phyloP scores from a whole-genome alignment of 2,113 vertebrate species.

The human region DNA sequence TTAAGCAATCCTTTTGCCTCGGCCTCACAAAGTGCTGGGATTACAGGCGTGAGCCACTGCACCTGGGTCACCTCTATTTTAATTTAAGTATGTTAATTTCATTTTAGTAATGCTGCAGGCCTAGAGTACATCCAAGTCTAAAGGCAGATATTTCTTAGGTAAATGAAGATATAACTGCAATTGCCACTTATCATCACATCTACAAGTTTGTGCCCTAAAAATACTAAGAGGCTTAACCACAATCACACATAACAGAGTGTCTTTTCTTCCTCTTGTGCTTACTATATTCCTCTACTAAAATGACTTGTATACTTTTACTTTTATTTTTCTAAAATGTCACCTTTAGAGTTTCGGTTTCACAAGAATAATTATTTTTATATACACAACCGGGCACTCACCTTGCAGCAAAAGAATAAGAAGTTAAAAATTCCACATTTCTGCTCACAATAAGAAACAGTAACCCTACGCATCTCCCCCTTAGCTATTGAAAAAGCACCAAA shows the following conservation, averaged over 20 bases:
- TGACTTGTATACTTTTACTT: constrained; percentile 6
- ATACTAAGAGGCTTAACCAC: not conserved
- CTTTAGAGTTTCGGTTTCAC: not conserved
- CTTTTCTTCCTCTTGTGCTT: not conserved
- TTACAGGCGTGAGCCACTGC: too few relatives aligned
- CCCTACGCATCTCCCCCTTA: not conserved
- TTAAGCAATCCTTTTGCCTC: too few relatives aligned
- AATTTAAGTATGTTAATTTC: not conserved
- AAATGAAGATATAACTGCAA: constrained; percentile 18
- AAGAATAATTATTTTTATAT: not conserved
- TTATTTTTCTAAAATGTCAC: constrained; percentile 6
- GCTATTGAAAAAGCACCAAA: not conserved
- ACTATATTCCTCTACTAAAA: not conserved
- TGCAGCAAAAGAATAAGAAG: constrained; percentile 2
- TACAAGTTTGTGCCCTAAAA: not conserved
- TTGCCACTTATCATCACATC: not conserved
- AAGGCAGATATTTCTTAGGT: not conserved
- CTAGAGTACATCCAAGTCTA: not conserved
- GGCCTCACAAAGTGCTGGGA: too few relatives aligned
- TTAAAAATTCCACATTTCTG: not conserved
- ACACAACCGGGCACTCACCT: not conserved
- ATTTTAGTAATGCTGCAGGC: constrained; percentile 3
- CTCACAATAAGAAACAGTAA: constrained; percentile 17
- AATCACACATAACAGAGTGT: not conserved
- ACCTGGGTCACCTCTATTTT: not conserved